These are phyloP conservation scores for Amblyopsis rosae DNA, from an alignment of 2,113 vertebrate genomes.

Conservation along the genomic window DNA sequence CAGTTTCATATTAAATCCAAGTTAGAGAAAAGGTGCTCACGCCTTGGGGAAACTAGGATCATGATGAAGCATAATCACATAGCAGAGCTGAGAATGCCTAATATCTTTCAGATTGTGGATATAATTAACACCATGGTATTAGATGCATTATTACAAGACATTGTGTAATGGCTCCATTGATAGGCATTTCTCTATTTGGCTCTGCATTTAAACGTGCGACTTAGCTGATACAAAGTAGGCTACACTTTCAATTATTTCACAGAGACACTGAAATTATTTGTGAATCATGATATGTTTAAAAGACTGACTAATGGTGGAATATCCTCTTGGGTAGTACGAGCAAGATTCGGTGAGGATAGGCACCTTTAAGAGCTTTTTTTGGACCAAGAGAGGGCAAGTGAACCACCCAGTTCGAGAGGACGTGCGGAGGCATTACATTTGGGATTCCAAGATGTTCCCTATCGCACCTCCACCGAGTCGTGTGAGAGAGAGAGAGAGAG, in stretches of 20 bases:
- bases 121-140: slow-evolving; percentile 58
- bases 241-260: slow-evolving; percentile 18
- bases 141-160: slow-evolving; percentile 38
- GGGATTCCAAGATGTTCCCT: slow-evolving; percentile 12
- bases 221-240: slow-evolving; percentile 1
- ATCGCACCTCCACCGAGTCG: slow-evolving; percentile 34
- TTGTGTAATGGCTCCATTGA: slow-evolving; percentile 27
- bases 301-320: background rate
- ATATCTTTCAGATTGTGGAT: slow-evolving; percentile 59
- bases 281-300: background rate
- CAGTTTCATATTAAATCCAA: slow-evolving; percentile 21
- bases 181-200: slow-evolving; percentile 12
- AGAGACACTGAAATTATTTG: slow-evolving; percentile 17
- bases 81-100: slow-evolving; percentile 32
- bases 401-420: slow-evolving; percentile 4
- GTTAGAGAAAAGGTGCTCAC: slow-evolving; percentile 26
- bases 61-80: slow-evolving; percentile 51
- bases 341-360: background rate
- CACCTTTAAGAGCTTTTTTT: background rate
- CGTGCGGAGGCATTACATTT: slow-evolving; percentile 1
- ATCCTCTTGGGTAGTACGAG: background rate
- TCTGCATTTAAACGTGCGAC: slow-evolving; percentile 47
- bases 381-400: background rate
- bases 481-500: slow-evolving; percentile 39
- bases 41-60: slow-evolving; percentile 39